Conservation (phyloP, 2,113 vertebrate species). For the Electrona antarctica region DNA sequence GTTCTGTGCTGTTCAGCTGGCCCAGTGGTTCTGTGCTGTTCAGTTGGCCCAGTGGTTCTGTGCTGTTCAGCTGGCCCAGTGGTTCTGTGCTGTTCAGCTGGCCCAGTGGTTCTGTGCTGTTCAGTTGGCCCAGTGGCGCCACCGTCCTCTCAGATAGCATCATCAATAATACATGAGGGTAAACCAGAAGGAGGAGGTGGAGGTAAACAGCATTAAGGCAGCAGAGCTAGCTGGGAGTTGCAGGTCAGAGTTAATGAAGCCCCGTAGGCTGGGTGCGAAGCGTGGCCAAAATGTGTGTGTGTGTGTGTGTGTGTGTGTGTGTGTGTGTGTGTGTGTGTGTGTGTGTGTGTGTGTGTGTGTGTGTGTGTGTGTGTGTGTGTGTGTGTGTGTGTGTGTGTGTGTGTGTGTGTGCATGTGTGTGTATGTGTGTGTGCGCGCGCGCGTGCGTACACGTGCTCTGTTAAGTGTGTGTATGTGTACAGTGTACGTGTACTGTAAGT, state of each 20-base stretch:
- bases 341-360: background rate
- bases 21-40: too few relatives aligned
- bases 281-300: slow-evolving; percentile 31
- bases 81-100: too few relatives aligned
- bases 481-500: slow-evolving; percentile 12
- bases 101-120: too few relatives aligned
- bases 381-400: slow-evolving; percentile 14
- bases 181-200: too few relatives aligned
- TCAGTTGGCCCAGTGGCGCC: too few relatives aligned
- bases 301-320: slow-evolving; percentile 1
- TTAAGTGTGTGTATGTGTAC: slow-evolving; percentile 24
- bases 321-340: background rate
- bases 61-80: too few relatives aligned
- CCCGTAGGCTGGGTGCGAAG: slow-evolving; percentile 65
- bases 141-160: too few relatives aligned
- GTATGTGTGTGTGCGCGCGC: slow-evolving; percentile 39
- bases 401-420: slow-evolving; percentile 28
- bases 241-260: slow-evolving; percentile 75
- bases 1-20: too few relatives aligned
- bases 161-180: too few relatives aligned
- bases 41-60: too few relatives aligned
- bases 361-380: slow-evolving; percentile 8
- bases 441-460: too few relatives aligned
- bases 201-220: slow-evolving; percentile 64
- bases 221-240: slow-evolving; percentile 31